A percentile compares a stretch with the other conserved stretches of the same genome.
phyloP scores from a whole-genome alignment of 2,888 invertebrate genomes.

The Imbricaverruca yamaguchii region DNA sequence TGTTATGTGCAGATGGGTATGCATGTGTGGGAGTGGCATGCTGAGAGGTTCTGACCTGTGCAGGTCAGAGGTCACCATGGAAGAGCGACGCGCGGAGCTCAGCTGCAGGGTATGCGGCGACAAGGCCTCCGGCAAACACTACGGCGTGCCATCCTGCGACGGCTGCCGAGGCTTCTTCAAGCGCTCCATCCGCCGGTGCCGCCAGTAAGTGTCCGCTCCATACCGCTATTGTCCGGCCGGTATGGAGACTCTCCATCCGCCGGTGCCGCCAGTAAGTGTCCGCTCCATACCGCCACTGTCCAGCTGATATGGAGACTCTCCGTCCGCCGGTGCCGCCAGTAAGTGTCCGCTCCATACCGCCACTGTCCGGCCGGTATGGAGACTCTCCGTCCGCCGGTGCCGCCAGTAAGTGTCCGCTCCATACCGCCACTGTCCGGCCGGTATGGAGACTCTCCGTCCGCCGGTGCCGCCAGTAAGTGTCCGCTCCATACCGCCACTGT shows the following conservation, averaged over 20 bases:
- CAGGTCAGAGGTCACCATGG: constrained; percentile 29
- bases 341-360: no score
- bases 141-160: constrained; percentile 77
- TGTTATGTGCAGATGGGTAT: no score
- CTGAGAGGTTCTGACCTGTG: no score
- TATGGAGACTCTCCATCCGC: constrained; percentile 56
- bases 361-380: constrained; percentile 39
- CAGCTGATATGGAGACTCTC: not conserved
- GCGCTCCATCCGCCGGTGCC: constrained; percentile 66
- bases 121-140: constrained; percentile 75
- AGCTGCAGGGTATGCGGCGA: constrained; percentile 83
- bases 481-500: not conserved
- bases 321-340: not conserved
- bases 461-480: constrained; percentile 41
- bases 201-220: not conserved
- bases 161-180: constrained; percentile 92
- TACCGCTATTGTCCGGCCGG: not conserved
- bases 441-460: constrained; percentile 56
- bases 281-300: not conserved
- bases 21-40: no score
- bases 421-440: not conserved
- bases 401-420: not conserved
- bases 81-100: constrained; percentile 43
- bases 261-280: constrained; percentile 40
- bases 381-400: constrained; percentile 70